These are phyloP conservation scores for Patella pellucida DNA, from an alignment of 2,888 invertebrate species.

Conservation along the genomic window DNA sequence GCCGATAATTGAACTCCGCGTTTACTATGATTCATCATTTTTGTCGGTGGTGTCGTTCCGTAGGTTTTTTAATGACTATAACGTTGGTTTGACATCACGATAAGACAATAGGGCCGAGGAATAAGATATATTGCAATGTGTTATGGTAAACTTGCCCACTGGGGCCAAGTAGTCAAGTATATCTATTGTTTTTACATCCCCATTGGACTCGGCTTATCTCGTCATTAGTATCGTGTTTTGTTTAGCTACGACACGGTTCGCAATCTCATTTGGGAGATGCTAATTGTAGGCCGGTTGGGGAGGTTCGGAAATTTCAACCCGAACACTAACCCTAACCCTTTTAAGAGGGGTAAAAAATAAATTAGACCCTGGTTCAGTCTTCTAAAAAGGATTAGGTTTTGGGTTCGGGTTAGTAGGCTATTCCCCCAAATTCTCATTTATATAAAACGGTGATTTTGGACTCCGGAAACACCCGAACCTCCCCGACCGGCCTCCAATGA, in stretches of 20 bases:
- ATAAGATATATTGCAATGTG: neutral
- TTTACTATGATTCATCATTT: neutral
- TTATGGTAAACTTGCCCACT: neutral
- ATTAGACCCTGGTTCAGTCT: too few relatives aligned
- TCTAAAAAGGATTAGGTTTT: too few relatives aligned
- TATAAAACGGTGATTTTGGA: too few relatives aligned
- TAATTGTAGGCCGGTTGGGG: too few relatives aligned
- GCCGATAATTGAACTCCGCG: neutral
- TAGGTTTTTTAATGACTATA: too few relatives aligned
- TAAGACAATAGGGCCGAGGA: neutral
- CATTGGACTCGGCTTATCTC: neutral
- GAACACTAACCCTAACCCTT: too few relatives aligned
- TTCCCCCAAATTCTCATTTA: too few relatives aligned
- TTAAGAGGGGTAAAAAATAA: too few relatives aligned
- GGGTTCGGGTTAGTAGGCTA: too few relatives aligned
- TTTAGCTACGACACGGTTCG: neutral
- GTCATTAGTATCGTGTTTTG: neutral
- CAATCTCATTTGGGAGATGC: neutral
- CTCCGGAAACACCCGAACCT: too few relatives aligned
- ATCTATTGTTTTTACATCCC: constrained; percentile 6
- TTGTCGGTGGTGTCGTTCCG: neutral
- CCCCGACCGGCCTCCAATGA: too few relatives aligned
- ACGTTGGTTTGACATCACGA: neutral
- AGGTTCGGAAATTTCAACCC: too few relatives aligned
- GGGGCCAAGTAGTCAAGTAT: neutral